A percentile compares a stretch with the other conserved stretches of the same genome.
phyloP scores from a whole-genome alignment of 1,140 invertebrate genomes.

The Aporrectodea caliginosa region DNA sequence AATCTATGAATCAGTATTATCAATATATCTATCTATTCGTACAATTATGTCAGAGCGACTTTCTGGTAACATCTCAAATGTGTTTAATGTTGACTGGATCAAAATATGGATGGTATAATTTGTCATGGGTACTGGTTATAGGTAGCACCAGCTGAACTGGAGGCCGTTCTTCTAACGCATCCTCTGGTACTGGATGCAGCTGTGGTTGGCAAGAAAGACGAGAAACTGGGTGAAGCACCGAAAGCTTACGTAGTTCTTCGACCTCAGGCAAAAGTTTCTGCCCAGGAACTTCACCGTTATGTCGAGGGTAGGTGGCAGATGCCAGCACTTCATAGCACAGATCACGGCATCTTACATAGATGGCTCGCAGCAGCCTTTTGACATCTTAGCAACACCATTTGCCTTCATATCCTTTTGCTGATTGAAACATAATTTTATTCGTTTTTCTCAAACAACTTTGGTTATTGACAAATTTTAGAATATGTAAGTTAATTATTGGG shows the following conservation, averaged over 20 bases:
- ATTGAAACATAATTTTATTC: neutral
- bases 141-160: constrained; percentile 80
- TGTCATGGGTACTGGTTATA: constrained; percentile 42
- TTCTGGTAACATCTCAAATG: too few relatives aligned
- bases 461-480: too few relatives aligned
- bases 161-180: constrained; percentile 69
- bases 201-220: constrained; percentile 72
- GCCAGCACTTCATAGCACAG: too few relatives aligned
- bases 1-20: too few relatives aligned
- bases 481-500: neutral
- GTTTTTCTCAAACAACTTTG: neutral
- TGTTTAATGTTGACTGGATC: neutral
- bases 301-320: constrained; percentile 52
- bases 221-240: constrained; percentile 68
- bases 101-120: neutral
- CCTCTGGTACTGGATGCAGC: constrained; percentile 71
- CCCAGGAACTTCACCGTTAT: constrained; percentile 57
- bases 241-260: constrained; percentile 68
- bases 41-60: too few relatives aligned
- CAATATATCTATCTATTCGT: too few relatives aligned
- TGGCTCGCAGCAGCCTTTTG: too few relatives aligned
- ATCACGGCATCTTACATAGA: too few relatives aligned
- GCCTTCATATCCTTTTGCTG: neutral
- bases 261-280: constrained; percentile 49
- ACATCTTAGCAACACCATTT: neutral